Evolutionary conservation across 2,113 vertebrate genomes (phyloP), one percentile per base, ranked within the genome.

Genomic region (Tamias sibiricus): DNA sequence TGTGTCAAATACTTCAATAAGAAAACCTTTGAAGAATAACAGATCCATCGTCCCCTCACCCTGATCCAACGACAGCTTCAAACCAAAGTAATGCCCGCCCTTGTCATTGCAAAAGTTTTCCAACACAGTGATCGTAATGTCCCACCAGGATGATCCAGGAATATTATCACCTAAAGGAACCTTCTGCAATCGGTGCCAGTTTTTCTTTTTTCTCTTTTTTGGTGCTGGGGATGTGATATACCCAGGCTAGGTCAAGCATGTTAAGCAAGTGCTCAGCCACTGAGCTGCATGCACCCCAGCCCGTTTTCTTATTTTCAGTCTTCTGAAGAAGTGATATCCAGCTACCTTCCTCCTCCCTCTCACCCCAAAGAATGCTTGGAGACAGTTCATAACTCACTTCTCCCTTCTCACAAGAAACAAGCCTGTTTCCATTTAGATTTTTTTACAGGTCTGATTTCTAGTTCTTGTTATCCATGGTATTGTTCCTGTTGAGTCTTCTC

Each of bases 301-400:
- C 37, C 14, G 1, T 32, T 42, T 17, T 57, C 68, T 77, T 9
- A 1, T 40, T 28, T 28, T 22, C 32, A 13, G 35, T 37, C 47
- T 83, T 20, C 64, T 13, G 4, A 69, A 40, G 47, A 68, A 42
- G 22, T 14, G 16, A 9, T 32, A 0, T 0, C 37, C 57, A 44
- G 3, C 75, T 4, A 20, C 26, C 30, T 0, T 8, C 66, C 35
- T 49, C n/a, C 35, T 30, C 28, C 69, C 57, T 11, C 6, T 26
- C 9, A 17, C 54, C n/a, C 30, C 64, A 17, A 2, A 5, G 9
- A 35, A 32, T 8, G 8, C 12, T 26, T 1, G 0, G 37, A 59
- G 32, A 28, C 20, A 17, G 62, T 8, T 92, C 19, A 4, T 26
- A 52, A 68, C 16, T 10, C 59, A 40, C 42, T 12, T 10, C 4